Evolutionary conservation across 2,113 vertebrate species (phyloP), one percentile per base, ranked within the genome.

Genomic region (Macrotis lagotis): DNA sequence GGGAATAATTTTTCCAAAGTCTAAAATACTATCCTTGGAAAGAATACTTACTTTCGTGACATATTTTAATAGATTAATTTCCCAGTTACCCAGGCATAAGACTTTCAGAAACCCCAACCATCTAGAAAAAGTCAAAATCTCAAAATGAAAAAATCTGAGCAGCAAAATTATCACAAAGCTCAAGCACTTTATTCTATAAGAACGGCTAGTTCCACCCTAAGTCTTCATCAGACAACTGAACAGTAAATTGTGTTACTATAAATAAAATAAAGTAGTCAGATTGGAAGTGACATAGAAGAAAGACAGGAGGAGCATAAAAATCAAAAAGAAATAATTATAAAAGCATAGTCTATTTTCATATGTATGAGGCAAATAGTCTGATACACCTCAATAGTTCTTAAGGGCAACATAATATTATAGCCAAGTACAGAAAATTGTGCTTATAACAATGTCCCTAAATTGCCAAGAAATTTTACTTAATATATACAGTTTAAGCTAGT

Each of bases 391-490:
- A 50, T n/a, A 90, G 37, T 19, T 74, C 66, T 74, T 74, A n/a
- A 74, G 66, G 37, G 16, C 14, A 74, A n/a, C 66, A n/a, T n/a
- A 16, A 2, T 14, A 59, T 31, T 74, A n/a, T 7, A 22, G 48
- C 37, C n/a, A 91, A 44, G 50, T 93, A 51, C 59, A 95, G 25
- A 31, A 95, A 59, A 55, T 88, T 66, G 53, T 8, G 25, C 24
- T 95, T 26, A 51, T 74, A 25, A 48, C 10, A 90, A 3, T 53
- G 37, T 83, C 16, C 66, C 9, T 83, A 16, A 44, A 83, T 83
- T 74, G 44, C 37, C 66, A 83, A 44, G 37, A 51, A 22, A 28
- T 25, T 95, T 93, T 94, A 89, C 92, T 49, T 90, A 53, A 51
- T 92, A 83, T 88, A 92, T 37, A 89, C 47, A 50, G 25, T 51